Evolutionary conservation across 2,113 vertebrate genomes (phyloP).

Genomic region (Python bivittatus): DNA sequence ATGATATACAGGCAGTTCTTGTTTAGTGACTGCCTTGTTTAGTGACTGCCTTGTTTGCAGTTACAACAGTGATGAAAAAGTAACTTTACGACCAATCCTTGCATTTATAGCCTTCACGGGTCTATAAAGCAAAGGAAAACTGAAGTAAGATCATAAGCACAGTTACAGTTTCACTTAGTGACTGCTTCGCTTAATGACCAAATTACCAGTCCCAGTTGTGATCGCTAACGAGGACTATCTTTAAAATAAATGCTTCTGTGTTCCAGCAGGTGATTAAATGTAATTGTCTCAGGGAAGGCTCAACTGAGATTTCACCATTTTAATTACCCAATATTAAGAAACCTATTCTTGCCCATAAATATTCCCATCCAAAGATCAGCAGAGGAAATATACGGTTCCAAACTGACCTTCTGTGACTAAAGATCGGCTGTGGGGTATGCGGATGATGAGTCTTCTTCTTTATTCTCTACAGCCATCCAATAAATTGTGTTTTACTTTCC

Average conservation of each 20-base stretch:
- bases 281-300: slow-evolving; percentile 57
- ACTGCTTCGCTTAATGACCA: neutral
- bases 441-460: neutral
- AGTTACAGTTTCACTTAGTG: neutral
- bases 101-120: neutral
- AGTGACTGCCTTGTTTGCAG: neutral
- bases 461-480: neutral
- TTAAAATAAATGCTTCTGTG: neutral
- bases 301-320: slow-evolving; percentile 56
- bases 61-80: neutral
- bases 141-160: neutral
- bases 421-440: slow-evolving; percentile 18
- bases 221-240: neutral
- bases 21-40: neutral
- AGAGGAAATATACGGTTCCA: slow-evolving; percentile 10
- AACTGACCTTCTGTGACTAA: slow-evolving; percentile 22
- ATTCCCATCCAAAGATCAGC: slow-evolving; percentile 48
- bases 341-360: slow-evolving; percentile 58
- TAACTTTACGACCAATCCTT: neutral
- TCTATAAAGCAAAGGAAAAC: neutral
- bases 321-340: slow-evolving; percentile 67
- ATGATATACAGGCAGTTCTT: neutral
- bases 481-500: fast-evolving
- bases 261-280: slow-evolving; percentile 48
- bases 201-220: neutral